Percentiles rank a stretch among this genome's conserved stretches.
Evolutionary conservation across 2,888 invertebrate genomes (phyloP).

Genomic region (Phortica okadai): DNA sequence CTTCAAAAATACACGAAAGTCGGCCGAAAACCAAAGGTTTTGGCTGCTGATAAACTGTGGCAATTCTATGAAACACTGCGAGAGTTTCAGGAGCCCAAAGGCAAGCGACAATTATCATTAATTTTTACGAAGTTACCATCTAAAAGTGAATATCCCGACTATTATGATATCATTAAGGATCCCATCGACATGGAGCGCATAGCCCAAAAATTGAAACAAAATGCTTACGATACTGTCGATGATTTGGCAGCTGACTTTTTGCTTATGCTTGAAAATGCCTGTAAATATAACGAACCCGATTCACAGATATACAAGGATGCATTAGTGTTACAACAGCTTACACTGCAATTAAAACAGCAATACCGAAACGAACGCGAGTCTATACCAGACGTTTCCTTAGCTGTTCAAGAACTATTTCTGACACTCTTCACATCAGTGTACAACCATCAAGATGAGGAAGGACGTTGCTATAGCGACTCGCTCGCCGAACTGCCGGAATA

Average conservation of each 20-base stretch:
- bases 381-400: slow-evolving; percentile 91
- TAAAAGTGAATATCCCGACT: slow-evolving; percentile 95
- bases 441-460: slow-evolving; percentile 97
- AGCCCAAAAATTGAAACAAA: slow-evolving; percentile 88
- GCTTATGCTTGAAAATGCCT: slow-evolving; percentile 97
- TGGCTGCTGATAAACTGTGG: slow-evolving; percentile 85
- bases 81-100: slow-evolving; percentile 91
- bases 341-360: slow-evolving; percentile 93
- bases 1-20: slow-evolving; percentile 65
- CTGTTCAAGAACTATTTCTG: slow-evolving; percentile 92
- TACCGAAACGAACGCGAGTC: slow-evolving; percentile 84
- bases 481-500: slow-evolving; percentile 95
- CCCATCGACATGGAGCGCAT: slow-evolving; percentile 98
- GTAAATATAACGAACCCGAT: slow-evolving; percentile 98
- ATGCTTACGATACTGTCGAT: slow-evolving; percentile 87
- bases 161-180: slow-evolving; percentile 96
- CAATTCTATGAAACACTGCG: slow-evolving; percentile 92
- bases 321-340: slow-evolving; percentile 91
- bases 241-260: slow-evolving; percentile 93
- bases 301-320: slow-evolving; percentile 98
- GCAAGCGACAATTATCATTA: slow-evolving; percentile 90
- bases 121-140: slow-evolving; percentile 97
- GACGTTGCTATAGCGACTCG: slow-evolving; percentile 96
- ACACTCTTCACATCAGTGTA: slow-evolving; percentile 95
- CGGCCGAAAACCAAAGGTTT: slow-evolving; percentile 76